These are phyloP conservation scores for Equus quagga DNA, from an alignment of 2,113 vertebrate genomes.

Conservation along the genomic window DNA sequence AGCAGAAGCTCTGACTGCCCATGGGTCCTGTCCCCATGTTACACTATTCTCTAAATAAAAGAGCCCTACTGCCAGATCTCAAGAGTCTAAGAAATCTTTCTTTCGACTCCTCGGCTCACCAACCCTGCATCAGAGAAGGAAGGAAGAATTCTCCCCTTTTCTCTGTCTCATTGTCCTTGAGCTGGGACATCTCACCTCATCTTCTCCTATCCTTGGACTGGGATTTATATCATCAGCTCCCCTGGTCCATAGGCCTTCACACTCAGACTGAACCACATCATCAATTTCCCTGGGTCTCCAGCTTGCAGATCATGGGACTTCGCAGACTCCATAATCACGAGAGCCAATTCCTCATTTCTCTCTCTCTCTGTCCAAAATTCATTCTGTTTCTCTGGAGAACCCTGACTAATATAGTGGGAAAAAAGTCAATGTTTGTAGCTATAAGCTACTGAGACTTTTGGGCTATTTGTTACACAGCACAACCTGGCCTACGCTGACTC, in stretches of 20 bases:
- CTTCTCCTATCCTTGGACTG: background rate
- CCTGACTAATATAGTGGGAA: background rate
- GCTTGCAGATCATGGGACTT: background rate
- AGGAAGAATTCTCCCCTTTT: background rate
- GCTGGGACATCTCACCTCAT: background rate
- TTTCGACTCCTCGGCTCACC: no score
- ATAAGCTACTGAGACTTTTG: background rate
- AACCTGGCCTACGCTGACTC: background rate
- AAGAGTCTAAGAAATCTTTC: no score
- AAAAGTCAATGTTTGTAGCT: background rate
- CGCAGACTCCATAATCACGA: background rate
- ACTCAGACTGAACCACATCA: background rate
- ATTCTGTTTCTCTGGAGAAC: background rate
- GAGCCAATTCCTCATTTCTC: background rate
- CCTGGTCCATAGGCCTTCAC: background rate
- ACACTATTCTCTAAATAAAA: no score
- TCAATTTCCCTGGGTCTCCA: background rate
- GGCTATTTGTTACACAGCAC: background rate
- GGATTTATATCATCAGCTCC: background rate
- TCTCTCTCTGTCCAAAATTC: background rate
- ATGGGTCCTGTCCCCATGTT: no score
- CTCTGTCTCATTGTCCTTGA: background rate
- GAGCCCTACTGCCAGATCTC: no score
- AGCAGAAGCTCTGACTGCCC: no score
- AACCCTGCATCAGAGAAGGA: background rate